A percentile compares a stretch with the other conserved stretches of the same genome.
These are phyloP conservation scores for Phrixothrix hirtus DNA, from an alignment of 2,888 invertebrate species.

Conservation along the genomic window DNA sequence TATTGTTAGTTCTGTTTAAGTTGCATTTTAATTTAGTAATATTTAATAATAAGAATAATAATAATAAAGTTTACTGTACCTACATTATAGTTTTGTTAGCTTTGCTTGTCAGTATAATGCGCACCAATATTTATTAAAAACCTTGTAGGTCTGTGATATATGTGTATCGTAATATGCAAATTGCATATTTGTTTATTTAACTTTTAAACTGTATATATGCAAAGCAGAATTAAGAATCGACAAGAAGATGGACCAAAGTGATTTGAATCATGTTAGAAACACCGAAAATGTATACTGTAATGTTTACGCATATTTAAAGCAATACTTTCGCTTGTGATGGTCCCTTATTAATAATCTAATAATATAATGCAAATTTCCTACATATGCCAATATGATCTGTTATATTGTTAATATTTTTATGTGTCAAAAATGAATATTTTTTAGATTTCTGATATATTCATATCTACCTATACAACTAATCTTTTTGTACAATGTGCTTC, in stretches of 20 bases:
- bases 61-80: slow-evolving; percentile 22
- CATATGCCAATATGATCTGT: slow-evolving; percentile 29
- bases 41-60: neutral
- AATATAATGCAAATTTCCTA: slow-evolving; percentile 34
- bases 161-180: slow-evolving; percentile 52
- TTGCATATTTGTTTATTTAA: slow-evolving; percentile 46
- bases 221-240: slow-evolving; percentile 47
- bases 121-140: slow-evolving; percentile 31
- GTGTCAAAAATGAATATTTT: slow-evolving; percentile 24
- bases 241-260: slow-evolving; percentile 55
- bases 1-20: slow-evolving; percentile 21
- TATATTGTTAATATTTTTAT: slow-evolving; percentile 28
- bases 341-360: slow-evolving; percentile 48
- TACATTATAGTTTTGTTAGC: slow-evolving; percentile 28
- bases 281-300: slow-evolving; percentile 27
- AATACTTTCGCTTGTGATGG: slow-evolving; percentile 55
- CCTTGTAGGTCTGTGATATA: slow-evolving; percentile 59
- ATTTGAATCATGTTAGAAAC: slow-evolving; percentile 40
- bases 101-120: slow-evolving; percentile 22
- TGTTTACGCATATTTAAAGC: slow-evolving; percentile 51
- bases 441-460: slow-evolving; percentile 23
- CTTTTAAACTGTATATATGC: slow-evolving; percentile 36
- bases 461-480: slow-evolving; percentile 19
- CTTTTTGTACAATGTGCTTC: slow-evolving; percentile 20
- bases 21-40: slow-evolving; percentile 14